Base-by-base conservation (phyloP, 2,888 invertebrate species). In the Lymantria monacha region DNA sequence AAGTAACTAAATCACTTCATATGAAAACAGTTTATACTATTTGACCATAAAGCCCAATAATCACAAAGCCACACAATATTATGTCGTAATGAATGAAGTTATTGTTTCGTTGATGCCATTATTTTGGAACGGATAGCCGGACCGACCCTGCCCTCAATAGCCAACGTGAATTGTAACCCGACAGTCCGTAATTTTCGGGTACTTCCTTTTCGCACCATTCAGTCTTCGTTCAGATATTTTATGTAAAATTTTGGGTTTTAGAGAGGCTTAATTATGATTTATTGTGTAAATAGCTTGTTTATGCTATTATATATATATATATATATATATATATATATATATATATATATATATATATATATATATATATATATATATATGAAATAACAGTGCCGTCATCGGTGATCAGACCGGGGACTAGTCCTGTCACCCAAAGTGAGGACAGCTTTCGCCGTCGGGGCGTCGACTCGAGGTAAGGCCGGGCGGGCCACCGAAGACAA, bases 81-180 rank as follows among this genome's bases (percentile, higher is more conserved):
- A 66, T 60, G 60, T 54, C 58, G 47, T 64, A 72, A 70, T 69
- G 66, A 73, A 73, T 73, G 69, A 61, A 73, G 57, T 71, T 71
- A 70, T 71, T 65, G 65, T 66, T 63, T 64, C 57, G 67, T 59
- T 61, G 57, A 55, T 55, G 55, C 57, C 57, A 58, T 63, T 67
- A 61, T 61, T 53, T 57, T 55, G 47, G 57, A 46, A 45, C 56
- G 55, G 65, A 60, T 68, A 61, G 53, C 58, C 46, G 54, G 61
- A 49, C 64, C 55, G 53, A 37, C 49, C 46, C 56, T 53, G 68
- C 57, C 64, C 66, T 52, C 69, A 56, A 56, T 61, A 61, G 63
- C 64, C 55, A 30, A 49, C 22, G 60, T 63, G 67, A 66, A 59
- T 63, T 63, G 63, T 66, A 56, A 52, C 63, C 45, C 36, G 49